These are phyloP conservation scores for Stichopus chloronotus DNA, from an alignment of 35 echinoderm and acorn worm species.

Conservation along the genomic window DNA sequence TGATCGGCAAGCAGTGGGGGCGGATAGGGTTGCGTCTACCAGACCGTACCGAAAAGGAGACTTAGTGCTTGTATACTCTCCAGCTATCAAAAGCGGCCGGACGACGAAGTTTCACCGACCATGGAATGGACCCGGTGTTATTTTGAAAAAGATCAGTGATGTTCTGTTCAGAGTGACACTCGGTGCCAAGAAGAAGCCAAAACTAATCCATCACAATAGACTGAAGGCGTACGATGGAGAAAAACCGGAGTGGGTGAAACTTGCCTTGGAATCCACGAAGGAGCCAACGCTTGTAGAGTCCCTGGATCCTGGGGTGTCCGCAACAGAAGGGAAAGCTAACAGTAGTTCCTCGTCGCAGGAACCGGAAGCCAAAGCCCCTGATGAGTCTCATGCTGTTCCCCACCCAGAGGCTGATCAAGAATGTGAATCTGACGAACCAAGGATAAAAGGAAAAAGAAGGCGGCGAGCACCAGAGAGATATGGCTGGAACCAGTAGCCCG, in stretches of 20 bases:
- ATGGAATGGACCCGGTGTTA: conserved; percentile 13
- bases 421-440: too few species aligned
- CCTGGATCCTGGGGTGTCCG: too few species aligned
- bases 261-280: neutral
- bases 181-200: conserved; percentile 7
- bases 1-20: neutral
- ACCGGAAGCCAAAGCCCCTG: too few species aligned
- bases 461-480: too few species aligned
- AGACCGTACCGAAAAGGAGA: neutral
- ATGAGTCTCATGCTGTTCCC: too few species aligned
- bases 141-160: conserved; percentile 43
- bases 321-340: too few species aligned
- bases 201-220: conserved; percentile 7
- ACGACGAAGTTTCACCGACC: conserved; percentile 19
- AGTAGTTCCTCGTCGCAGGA: too few species aligned
- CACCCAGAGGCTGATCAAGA: too few species aligned
- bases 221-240: conserved; percentile 24
- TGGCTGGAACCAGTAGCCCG: too few species aligned
- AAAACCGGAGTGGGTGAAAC: conserved; percentile 2
- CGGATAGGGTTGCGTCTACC: neutral
- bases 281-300: neutral
- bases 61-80: neutral
- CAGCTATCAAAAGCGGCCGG: conserved; percentile 5
- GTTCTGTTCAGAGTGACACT: conserved; percentile 14
- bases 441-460: too few species aligned